A percentile compares a stretch with the other conserved stretches of the same genome.
Evolutionary conservation across 2,888 invertebrate species (phyloP).

Genomic region (Ennomos quercinarius): DNA sequence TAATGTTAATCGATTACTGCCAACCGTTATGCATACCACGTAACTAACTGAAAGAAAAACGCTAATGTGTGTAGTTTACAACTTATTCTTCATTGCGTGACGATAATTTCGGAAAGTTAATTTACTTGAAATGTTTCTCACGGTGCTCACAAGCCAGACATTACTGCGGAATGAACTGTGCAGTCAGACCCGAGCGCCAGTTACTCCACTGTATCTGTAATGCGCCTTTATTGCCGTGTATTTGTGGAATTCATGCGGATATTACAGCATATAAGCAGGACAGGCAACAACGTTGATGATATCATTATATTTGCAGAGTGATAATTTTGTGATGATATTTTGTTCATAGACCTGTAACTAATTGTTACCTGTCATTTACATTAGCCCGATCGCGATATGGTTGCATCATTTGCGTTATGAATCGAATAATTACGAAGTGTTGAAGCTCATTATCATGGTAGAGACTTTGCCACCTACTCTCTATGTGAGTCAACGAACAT

Average conservation of each 20-base stretch:
- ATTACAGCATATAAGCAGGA: slow-evolving; percentile 21
- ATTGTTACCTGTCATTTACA: slow-evolving; percentile 24
- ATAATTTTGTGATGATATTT: slow-evolving; percentile 30
- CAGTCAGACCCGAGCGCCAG: slow-evolving; percentile 35
- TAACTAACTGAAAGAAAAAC: slow-evolving; percentile 59
- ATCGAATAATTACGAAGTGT: slow-evolving; percentile 26
- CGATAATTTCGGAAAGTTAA: slow-evolving; percentile 74
- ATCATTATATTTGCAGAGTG: slow-evolving; percentile 44
- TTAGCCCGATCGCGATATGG: slow-evolving; percentile 20
- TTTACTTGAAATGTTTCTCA: slow-evolving; percentile 75
- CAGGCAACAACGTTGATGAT: slow-evolving; percentile 37
- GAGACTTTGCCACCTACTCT: slow-evolving; percentile 63
- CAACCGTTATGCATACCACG: slow-evolving; percentile 58
- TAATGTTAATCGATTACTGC: slow-evolving; percentile 60
- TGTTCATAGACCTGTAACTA: slow-evolving; percentile 17
- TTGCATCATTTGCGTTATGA: slow-evolving; percentile 22
- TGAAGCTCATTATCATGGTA: slow-evolving; percentile 52
- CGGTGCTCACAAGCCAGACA: slow-evolving; percentile 62
- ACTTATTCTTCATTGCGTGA: slow-evolving; percentile 72
- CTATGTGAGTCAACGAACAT: slow-evolving; percentile 70
- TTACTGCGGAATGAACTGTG: slow-evolving; percentile 49
- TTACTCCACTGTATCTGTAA: slow-evolving; percentile 44
- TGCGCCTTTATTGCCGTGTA: slow-evolving; percentile 38
- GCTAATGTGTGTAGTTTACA: slow-evolving; percentile 54
- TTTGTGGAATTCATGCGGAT: slow-evolving; percentile 34